These are phyloP conservation scores for Ptilodon capucinus DNA, from an alignment of 2,888 invertebrate genomes.

Conservation along the genomic window DNA sequence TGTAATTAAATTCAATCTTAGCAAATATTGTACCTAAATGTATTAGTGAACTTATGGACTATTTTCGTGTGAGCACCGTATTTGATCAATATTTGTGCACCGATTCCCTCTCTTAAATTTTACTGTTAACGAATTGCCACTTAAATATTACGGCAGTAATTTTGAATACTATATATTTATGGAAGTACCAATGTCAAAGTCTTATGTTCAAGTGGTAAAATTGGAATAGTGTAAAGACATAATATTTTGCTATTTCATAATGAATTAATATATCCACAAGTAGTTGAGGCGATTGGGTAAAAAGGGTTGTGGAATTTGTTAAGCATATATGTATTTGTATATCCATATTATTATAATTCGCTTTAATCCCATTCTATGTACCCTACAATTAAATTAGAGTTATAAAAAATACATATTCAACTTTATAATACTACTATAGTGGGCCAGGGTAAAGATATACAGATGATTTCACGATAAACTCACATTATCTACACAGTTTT, in stretches of 20 bases:
- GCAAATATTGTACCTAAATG: constrained; percentile 68
- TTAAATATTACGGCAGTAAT: too few relatives aligned
- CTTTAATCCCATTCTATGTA: constrained; percentile 51
- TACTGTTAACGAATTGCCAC: constrained; percentile 44
- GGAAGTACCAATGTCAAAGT: too few relatives aligned
- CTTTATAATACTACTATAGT: constrained; percentile 50
- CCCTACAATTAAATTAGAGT: constrained; percentile 38
- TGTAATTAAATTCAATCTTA: constrained; percentile 70
- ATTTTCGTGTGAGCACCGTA: constrained; percentile 70
- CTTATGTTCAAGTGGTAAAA: constrained; percentile 30
- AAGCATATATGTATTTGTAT: constrained; percentile 63
- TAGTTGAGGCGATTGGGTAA: constrained; percentile 70
- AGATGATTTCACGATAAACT: constrained; percentile 43
- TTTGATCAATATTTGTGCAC: constrained; percentile 64
- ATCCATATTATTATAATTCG: constrained; percentile 55
- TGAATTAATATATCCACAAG: constrained; percentile 53
- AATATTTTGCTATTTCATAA: constrained; percentile 57
- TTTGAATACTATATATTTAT: too few relatives aligned
- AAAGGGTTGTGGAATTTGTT: constrained; percentile 78
- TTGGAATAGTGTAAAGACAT: constrained; percentile 28
- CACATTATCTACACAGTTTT: constrained; percentile 37
- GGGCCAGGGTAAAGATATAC: constrained; percentile 62
- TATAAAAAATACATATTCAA: constrained; percentile 29
- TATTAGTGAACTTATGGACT: constrained; percentile 67
- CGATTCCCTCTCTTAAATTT: constrained; percentile 54